phyloP scores from a whole-genome alignment of 2,113 vertebrate species.

The Monopterus albus region DNA sequence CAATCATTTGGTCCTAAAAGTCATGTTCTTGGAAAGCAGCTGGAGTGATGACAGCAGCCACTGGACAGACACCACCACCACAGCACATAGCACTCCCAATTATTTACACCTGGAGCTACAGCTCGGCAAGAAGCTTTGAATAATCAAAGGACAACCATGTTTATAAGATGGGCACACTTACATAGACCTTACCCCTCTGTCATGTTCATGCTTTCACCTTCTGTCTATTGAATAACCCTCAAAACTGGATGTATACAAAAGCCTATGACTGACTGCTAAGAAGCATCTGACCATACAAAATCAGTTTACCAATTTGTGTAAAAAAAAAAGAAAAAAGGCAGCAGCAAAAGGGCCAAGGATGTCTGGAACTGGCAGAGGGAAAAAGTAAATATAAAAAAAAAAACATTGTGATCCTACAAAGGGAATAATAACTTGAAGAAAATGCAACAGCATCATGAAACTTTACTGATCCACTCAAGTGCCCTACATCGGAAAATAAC shows the following conservation, averaged over 20 bases:
- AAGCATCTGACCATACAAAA: constrained; percentile 27
- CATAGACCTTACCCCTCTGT: constrained; percentile 27
- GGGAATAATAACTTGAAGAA: constrained; percentile 46
- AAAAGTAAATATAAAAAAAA: background rate
- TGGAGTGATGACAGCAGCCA: constrained; percentile 62
- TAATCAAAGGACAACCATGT: constrained; percentile 43
- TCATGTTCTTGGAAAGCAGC: constrained; percentile 67
- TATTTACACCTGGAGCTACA: constrained; percentile 72
- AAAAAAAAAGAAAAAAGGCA: no score
- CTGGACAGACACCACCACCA: constrained; percentile 50
- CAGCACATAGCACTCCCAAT: constrained; percentile 59
- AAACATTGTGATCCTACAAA: constrained; percentile 9
- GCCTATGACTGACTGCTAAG: background rate
- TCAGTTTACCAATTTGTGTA: constrained; percentile 22
- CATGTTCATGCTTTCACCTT: constrained; percentile 15
- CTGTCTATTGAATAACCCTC: constrained; percentile 13
- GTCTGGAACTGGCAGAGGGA: constrained; percentile 1
- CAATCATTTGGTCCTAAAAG: constrained; percentile 84
- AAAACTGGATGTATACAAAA: background rate
- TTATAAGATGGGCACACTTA: constrained; percentile 16
- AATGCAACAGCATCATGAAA: constrained; percentile 29
- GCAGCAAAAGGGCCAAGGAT: background rate
- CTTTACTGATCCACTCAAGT: background rate
- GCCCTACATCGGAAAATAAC: constrained; percentile 2
- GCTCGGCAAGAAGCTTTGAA: constrained; percentile 48